Evolutionary conservation across 2,888 invertebrate species (phyloP).

Genomic region (Lepeophtheirus nordmannii): DNA sequence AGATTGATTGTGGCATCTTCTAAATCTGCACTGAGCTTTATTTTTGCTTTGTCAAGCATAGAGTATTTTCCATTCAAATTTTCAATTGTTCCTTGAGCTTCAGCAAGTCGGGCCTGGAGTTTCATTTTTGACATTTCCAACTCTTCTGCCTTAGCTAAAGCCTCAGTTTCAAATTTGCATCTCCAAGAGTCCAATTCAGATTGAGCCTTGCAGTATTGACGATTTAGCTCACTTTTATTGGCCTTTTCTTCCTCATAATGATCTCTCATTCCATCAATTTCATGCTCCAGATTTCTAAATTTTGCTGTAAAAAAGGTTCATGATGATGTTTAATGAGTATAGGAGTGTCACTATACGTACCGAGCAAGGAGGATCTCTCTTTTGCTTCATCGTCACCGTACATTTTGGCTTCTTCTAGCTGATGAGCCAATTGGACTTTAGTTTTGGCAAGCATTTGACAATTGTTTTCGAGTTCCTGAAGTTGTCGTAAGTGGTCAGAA

Average conservation of each 20-base stretch:
- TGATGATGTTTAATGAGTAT: neutral
- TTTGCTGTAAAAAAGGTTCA: slow-evolving; percentile 32
- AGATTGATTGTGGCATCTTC: slow-evolving; percentile 96
- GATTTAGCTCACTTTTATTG: slow-evolving; percentile 94
- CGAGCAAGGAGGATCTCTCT: slow-evolving; percentile 81
- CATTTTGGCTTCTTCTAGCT: slow-evolving; percentile 60
- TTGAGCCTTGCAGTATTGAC: slow-evolving; percentile 96
- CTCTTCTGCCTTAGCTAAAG: slow-evolving; percentile 45
- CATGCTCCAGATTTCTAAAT: slow-evolving; percentile 41
- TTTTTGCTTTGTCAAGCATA: slow-evolving; percentile 93
- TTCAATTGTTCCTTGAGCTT: slow-evolving; percentile 93
- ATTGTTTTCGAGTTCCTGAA: slow-evolving; percentile 42
- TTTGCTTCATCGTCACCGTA: slow-evolving; percentile 57
- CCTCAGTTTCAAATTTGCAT: slow-evolving; percentile 95
- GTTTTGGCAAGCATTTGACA: slow-evolving; percentile 32
- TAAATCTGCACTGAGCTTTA: slow-evolving; percentile 86
- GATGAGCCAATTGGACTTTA: slow-evolving; percentile 51
- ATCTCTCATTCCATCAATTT: slow-evolving; percentile 64
- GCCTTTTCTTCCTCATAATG: slow-evolving; percentile 96
- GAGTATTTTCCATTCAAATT: slow-evolving; percentile 93
- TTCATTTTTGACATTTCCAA: slow-evolving; percentile 39
- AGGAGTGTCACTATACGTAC: slow-evolving; percentile 36
- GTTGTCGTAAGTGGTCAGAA: slow-evolving; percentile 71
- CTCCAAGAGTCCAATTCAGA: slow-evolving; percentile 94
- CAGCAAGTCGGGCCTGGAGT: slow-evolving; percentile 87